These are phyloP conservation scores for Drosophila nigricruria DNA, from an alignment of 2,888 invertebrate genomes.

Conservation along the genomic window DNA sequence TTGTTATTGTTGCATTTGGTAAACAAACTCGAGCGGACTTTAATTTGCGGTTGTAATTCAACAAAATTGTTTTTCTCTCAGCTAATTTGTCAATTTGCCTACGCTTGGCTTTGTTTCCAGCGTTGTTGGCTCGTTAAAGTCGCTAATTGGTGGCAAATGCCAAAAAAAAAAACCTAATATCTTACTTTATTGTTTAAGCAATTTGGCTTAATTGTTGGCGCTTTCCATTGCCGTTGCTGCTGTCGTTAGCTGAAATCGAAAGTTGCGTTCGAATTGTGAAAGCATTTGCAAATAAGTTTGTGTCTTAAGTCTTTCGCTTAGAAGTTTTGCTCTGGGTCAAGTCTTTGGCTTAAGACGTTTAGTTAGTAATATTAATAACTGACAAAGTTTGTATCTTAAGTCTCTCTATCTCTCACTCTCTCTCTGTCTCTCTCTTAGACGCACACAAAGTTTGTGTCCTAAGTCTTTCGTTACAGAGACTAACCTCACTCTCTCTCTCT, in stretches of 20 bases:
- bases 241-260: slow-evolving; percentile 25
- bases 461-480: slow-evolving; percentile 60
- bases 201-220: slow-evolving; percentile 34
- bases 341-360: background rate
- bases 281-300: slow-evolving; percentile 28
- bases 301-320: background rate
- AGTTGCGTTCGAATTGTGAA: slow-evolving; percentile 40
- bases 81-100: slow-evolving; percentile 77
- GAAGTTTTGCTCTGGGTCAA: background rate
- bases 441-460: slow-evolving; percentile 46
- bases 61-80: slow-evolving; percentile 57
- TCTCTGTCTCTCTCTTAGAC: too few relatives aligned
- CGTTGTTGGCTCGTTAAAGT: slow-evolving; percentile 53
- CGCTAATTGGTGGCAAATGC: slow-evolving; percentile 63
- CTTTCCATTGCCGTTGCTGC: slow-evolving; percentile 15
- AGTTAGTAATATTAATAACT: too few relatives aligned
- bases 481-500: too few relatives aligned
- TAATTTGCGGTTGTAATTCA: slow-evolving; percentile 62
- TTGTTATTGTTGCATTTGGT: slow-evolving; percentile 24
- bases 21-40: slow-evolving; percentile 26
- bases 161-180: slow-evolving; percentile 58
- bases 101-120: slow-evolving; percentile 41
- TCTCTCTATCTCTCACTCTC: background rate
- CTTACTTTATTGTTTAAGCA: slow-evolving; percentile 62
- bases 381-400: background rate